phyloP scores from a whole-genome alignment of 2,797 vertebrate species.

The Cirrhinus molitorella region DNA sequence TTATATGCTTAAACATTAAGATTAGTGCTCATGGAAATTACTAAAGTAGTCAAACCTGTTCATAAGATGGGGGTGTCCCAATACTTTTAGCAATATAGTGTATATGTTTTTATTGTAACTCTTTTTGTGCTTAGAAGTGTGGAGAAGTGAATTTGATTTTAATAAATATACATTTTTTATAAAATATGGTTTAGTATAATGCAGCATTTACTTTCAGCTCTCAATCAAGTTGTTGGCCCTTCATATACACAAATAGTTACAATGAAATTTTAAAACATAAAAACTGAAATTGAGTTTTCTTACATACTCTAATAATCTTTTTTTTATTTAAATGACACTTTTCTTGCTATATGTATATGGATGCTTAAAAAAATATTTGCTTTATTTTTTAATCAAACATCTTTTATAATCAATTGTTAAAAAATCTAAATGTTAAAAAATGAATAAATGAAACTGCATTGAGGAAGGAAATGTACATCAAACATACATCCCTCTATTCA shows the following conservation, averaged over 20 bases:
- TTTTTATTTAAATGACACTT: neutral
- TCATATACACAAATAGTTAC: no score
- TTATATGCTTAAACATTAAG: no score
- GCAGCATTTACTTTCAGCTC: neutral
- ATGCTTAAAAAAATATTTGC: neutral
- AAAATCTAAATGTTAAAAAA: neutral
- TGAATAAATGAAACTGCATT: neutral
- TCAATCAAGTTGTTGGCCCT: neutral
- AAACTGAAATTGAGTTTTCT: neutral
- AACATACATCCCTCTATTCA: neutral
- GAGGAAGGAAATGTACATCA: neutral
- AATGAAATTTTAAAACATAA: no score
- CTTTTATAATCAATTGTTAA: neutral
- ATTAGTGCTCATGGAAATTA: no score
- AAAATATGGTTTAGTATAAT: neutral
- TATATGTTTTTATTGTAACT: neutral
- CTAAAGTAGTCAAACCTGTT: no score
- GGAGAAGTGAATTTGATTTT: neutral
- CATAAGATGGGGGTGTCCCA: no score
- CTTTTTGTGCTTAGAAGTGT: neutral
- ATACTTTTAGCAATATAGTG: no score
- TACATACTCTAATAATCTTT: neutral
- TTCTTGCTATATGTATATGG: neutral
- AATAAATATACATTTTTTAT: neutral
- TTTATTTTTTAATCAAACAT: no score